phyloP scores from a whole-genome alignment of 2,113 vertebrate genomes.

The Ophiodon elongatus region DNA sequence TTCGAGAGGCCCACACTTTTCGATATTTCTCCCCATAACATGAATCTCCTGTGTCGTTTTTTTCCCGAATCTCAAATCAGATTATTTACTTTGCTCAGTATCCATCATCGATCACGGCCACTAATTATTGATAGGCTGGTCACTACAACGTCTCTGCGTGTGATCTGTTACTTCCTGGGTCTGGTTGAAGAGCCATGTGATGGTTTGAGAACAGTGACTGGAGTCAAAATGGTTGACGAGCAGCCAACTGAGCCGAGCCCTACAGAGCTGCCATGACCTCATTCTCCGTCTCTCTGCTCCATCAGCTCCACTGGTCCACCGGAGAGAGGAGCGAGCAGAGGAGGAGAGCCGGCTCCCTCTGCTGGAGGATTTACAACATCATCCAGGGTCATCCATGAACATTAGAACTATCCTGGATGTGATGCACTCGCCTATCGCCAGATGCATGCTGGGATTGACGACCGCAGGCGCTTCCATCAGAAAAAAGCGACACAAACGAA shows the following conservation, averaged over 20 bases:
- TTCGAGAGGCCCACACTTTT: neutral
- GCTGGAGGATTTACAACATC: conserved; percentile 24
- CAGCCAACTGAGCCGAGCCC: conserved; percentile 68
- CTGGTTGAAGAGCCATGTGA: neutral
- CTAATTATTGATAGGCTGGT: neutral
- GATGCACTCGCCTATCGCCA: neutral
- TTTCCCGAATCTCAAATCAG: neutral
- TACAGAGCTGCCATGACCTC: conserved; percentile 79
- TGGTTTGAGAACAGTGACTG: conserved; percentile 49
- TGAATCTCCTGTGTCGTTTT: neutral
- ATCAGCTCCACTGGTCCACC: conserved; percentile 54
- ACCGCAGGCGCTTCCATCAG: no score
- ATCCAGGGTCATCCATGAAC: no score
- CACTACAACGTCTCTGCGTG: neutral
- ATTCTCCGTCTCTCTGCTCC: conserved; percentile 67
- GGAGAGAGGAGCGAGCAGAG: neutral
- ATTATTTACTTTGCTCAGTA: neutral
- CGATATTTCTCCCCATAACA: neutral
- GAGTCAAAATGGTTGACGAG: conserved; percentile 66
- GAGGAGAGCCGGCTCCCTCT: conserved; percentile 58
- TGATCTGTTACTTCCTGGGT: neutral
- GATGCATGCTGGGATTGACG: neutral
- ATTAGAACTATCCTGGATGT: neutral
- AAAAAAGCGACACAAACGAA: no score
- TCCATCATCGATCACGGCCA: neutral